phyloP scores from a whole-genome alignment of 2,113 vertebrate species.

The Geococcyx californianus region DNA sequence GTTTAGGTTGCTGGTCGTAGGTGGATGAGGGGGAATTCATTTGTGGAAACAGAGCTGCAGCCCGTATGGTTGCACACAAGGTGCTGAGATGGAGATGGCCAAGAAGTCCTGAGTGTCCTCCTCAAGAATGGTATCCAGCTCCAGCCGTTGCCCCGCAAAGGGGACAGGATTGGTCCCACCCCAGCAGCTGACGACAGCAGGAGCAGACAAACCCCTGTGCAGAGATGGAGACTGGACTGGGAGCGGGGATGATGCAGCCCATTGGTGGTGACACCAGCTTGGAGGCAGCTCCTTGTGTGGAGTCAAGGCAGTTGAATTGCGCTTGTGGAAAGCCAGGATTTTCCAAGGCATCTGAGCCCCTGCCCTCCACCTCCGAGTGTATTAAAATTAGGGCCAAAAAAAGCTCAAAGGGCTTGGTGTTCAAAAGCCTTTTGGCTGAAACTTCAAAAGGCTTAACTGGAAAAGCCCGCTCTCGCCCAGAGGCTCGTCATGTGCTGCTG shows the following conservation, averaged over 20 bases:
- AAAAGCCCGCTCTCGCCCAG: fast-evolving
- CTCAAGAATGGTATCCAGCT: fast-evolving
- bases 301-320: fast-evolving
- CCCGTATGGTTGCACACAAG: fast-evolving
- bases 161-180: not conserved
- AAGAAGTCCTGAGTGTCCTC: fast-evolving
- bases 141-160: fast-evolving
- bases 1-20: not conserved
- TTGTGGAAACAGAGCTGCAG: fast-evolving
- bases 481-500: not conserved
- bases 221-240: fast-evolving
- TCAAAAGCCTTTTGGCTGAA: not conserved
- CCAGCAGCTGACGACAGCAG: fast-evolving
- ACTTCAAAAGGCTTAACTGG: not conserved
- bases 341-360: not conserved
- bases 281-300: not conserved
- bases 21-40: not conserved
- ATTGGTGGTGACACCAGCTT: fast-evolving
- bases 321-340: fast-evolving
- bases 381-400: not conserved
- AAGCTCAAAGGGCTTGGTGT: not conserved
- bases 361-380: not conserved
- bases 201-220: not conserved
- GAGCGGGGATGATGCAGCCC: fast-evolving
- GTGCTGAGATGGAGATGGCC: no score